phyloP scores from a whole-genome alignment of 30 jellyfish, hydroid and myxozoan species.

The Aurelia aurita complex sp. Pacific region DNA sequence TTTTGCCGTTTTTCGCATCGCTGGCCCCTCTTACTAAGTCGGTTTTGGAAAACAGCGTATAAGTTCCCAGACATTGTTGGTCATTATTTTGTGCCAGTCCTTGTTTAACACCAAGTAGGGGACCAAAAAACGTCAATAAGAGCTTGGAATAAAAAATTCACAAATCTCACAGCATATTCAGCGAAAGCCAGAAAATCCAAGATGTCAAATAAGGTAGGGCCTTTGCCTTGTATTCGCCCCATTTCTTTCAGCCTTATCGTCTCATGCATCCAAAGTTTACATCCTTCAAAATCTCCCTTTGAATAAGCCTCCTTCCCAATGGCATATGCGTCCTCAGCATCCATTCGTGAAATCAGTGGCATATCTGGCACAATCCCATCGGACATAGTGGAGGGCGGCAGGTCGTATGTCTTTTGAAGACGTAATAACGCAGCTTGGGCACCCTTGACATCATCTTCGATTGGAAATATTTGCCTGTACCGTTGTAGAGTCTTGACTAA shows the following conservation, averaged over 20 bases:
- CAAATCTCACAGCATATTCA: constrained; percentile 60
- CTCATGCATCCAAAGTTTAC: constrained; percentile 88
- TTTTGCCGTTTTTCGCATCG: no score
- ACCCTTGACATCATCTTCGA: constrained; percentile 84
- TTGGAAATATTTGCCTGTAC: constrained; percentile 59
- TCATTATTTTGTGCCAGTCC: no score
- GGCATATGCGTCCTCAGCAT: constrained; percentile 85
- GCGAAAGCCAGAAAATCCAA: constrained; percentile 89
- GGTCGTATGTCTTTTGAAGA: constrained; percentile 82
- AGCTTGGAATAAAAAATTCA: no score
- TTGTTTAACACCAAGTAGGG: no score
- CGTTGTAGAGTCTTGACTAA: constrained; percentile 34
- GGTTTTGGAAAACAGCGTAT: no score
- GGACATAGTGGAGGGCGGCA: constrained; percentile 69
- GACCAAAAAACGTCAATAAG: no score
- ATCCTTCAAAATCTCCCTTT: constrained; percentile 41
- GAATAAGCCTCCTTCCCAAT: constrained; percentile 77
- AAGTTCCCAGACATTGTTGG: no score
- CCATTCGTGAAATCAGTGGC: constrained; percentile 54
- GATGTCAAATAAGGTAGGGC: constrained; percentile 57
- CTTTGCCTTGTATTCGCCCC: constrained; percentile 45
- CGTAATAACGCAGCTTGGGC: constrained; percentile 94
- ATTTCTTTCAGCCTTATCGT: constrained; percentile 69
- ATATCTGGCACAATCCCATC: constrained; percentile 86
- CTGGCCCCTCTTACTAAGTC: no score